Conservation (phyloP, 35 echinoderm and acorn worm genomes). For the Ophiothrix spiculata region DNA sequence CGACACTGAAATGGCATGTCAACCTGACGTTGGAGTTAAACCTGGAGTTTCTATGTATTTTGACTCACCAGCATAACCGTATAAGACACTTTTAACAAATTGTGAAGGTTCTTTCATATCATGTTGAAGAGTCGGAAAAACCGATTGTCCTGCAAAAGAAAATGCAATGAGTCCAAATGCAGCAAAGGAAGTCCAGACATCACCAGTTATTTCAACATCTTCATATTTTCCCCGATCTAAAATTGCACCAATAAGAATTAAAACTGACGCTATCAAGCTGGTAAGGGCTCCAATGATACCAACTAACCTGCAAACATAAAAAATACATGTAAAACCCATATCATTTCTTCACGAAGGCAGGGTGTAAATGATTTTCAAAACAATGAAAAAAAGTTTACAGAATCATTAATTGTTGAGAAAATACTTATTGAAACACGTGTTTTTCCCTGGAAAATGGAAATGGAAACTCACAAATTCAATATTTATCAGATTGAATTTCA, state of each 20-base stretch:
- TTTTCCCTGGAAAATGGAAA: too few species aligned
- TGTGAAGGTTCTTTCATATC: neutral
- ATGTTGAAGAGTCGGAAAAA: constrained; percentile 2
- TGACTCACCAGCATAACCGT: neutral
- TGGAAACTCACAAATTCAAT: too few species aligned
- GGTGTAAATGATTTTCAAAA: too few species aligned
- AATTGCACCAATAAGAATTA: neutral
- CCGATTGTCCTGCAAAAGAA: neutral
- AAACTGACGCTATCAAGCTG: neutral
- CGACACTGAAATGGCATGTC: too few species aligned
- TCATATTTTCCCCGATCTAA: neutral
- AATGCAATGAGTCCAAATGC: neutral
- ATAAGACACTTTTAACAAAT: neutral
- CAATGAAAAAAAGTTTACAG: too few species aligned
- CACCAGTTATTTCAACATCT: neutral
- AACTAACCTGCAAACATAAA: neutral
- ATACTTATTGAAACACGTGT: too few species aligned
- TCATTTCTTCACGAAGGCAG: too few species aligned
- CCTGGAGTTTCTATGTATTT: too few species aligned
- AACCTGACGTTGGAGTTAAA: too few species aligned
- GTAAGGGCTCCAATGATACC: neutral
- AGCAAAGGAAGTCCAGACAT: neutral
- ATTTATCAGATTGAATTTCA: too few species aligned
- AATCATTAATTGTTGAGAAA: too few species aligned
- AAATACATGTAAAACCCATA: too few species aligned